phyloP scores from a whole-genome alignment of 2,797 vertebrate genomes.

The Catamblyrhynchus diadema region DNA sequence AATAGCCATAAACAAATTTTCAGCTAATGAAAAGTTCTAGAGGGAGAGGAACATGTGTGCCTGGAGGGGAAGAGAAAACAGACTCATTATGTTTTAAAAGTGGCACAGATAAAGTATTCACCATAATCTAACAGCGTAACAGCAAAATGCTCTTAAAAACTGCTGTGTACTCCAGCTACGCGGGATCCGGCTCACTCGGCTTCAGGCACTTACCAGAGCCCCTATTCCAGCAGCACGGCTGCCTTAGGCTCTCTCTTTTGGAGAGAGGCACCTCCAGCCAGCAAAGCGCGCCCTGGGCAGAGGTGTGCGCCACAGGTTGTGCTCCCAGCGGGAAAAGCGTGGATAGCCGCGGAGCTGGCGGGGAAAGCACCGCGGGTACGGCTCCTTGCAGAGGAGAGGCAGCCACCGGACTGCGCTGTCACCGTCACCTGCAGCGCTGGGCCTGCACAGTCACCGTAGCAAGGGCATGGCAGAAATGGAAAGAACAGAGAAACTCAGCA shows the following conservation, averaged over 20 bases:
- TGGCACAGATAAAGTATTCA: not conserved
- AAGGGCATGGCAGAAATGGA: not conserved
- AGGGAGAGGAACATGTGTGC: not conserved
- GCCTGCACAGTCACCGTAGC: not conserved
- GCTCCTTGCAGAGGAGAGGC: not conserved
- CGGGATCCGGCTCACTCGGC: fast-evolving
- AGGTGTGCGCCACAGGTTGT: not conserved
- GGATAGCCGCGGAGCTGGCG: not conserved
- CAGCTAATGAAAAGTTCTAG: not conserved
- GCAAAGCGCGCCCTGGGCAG: fast-evolving
- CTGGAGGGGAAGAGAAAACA: not conserved
- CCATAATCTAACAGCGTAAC: not conserved
- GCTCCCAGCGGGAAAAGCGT: not conserved
- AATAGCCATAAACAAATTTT: not conserved
- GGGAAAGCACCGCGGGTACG: not conserved
- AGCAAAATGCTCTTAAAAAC: not conserved
- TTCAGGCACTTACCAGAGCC: not conserved
- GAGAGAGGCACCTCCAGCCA: not conserved
- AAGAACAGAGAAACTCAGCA: not conserved
- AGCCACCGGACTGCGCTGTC: not conserved
- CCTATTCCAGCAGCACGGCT: not conserved
- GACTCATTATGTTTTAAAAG: not conserved
- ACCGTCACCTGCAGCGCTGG: not conserved
- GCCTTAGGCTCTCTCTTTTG: not conserved
- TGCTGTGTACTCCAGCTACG: fast-evolving